A percentile compares a stretch with the other conserved stretches of the same genome.
These are phyloP conservation scores for Coendou prehensilis DNA, from an alignment of 2,797 vertebrate species.

Conservation along the genomic window DNA sequence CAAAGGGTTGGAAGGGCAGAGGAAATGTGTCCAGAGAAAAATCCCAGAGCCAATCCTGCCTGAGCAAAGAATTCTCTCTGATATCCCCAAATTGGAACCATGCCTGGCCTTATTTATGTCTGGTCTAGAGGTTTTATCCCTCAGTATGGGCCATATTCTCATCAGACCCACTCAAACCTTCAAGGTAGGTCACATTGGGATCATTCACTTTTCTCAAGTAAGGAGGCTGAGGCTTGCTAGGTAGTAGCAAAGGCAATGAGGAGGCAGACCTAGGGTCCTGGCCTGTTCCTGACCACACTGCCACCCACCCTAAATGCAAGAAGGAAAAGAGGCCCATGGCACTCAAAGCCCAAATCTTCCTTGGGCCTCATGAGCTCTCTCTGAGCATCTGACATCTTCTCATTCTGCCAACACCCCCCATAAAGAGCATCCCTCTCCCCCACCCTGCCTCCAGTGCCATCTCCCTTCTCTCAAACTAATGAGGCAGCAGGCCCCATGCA, in stretches of 20 bases:
- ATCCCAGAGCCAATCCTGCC: not conserved
- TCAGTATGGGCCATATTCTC: not conserved
- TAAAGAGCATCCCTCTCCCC: not conserved
- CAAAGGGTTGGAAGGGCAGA: not conserved
- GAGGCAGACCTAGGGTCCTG: not conserved
- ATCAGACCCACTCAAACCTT: not conserved
- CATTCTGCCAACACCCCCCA: constrained; percentile 11
- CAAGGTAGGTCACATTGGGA: fast-evolving
- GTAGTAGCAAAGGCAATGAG: not conserved
- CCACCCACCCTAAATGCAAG: not conserved
- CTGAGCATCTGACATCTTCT: not conserved
- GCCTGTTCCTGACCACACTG: not conserved
- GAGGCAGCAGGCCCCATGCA: constrained; percentile 72
- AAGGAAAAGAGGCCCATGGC: not conserved
- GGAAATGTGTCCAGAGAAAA: not conserved
- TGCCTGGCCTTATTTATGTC: not conserved
- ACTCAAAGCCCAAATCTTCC: not conserved
- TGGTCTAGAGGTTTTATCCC: too few species aligned
- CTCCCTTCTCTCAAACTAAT: constrained; percentile 3
- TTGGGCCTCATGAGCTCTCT: not conserved
- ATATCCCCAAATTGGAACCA: not conserved
- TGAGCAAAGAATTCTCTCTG: not conserved
- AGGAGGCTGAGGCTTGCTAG: not conserved
- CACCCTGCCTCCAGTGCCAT: not conserved
- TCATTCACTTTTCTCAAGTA: not conserved